phyloP scores from a whole-genome alignment of 2,113 vertebrate species.

The Geothlypis trichas region DNA sequence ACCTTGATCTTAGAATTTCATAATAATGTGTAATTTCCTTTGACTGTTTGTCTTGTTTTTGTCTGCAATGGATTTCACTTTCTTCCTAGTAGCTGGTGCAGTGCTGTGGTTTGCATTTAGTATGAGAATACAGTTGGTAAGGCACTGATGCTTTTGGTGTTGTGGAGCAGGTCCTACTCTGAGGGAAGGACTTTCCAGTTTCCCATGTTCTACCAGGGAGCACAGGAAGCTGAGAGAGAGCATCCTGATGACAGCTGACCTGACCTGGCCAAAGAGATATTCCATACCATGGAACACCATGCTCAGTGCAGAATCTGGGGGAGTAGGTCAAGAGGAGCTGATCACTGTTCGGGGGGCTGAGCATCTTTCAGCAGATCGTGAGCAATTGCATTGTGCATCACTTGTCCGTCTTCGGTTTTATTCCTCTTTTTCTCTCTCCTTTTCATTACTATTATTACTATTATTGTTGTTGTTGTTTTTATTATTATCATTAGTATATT shows the following conservation, averaged over 20 bases:
- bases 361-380: fast-evolving
- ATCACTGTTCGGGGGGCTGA: fast-evolving
- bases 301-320: neutral
- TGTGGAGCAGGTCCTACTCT: neutral
- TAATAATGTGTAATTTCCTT: neutral
- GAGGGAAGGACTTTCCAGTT: neutral
- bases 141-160: fast-evolving
- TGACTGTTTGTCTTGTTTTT: neutral
- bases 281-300: neutral
- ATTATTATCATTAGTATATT: neutral
- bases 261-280: neutral
- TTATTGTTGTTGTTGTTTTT: neutral
- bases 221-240: neutral
- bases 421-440: neutral
- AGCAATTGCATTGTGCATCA: neutral
- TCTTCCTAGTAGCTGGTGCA: neutral
- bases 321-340: neutral
- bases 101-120: neutral
- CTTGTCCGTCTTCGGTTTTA: neutral
- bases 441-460: neutral
- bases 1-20: neutral
- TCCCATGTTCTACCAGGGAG: neutral
- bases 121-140: neutral
- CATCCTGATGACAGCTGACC: neutral
- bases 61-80: neutral